phyloP scores from a whole-genome alignment of 2,888 invertebrate species.

The Metellina segmentata region DNA sequence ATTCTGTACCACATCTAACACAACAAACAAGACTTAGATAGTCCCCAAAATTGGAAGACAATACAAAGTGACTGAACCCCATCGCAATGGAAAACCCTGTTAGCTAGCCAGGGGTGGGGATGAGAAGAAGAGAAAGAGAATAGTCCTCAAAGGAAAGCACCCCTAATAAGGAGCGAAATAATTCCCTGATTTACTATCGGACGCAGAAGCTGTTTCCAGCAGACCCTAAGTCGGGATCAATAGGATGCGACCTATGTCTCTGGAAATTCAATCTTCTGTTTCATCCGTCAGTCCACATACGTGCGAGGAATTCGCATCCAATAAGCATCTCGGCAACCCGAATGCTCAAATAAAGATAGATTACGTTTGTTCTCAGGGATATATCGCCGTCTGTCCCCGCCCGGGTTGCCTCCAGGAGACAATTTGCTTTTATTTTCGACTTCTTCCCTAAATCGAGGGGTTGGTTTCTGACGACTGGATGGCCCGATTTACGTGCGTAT shows the following conservation, averaged over 20 bases:
- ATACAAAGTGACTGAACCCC: too few relatives aligned
- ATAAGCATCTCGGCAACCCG: slow-evolving; percentile 50
- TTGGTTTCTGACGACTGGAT: background rate
- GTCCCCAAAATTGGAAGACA: too few relatives aligned
- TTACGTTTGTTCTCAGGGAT: slow-evolving; percentile 37
- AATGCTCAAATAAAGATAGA: slow-evolving; percentile 59
- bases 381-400: background rate
- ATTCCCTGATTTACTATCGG: slow-evolving; percentile 41
- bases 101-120: background rate
- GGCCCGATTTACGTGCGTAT: too few relatives aligned
- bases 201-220: slow-evolving; percentile 4
- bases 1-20: too few relatives aligned
- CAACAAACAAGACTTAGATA: too few relatives aligned
- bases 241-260: slow-evolving; percentile 49
- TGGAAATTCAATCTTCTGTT: slow-evolving; percentile 54
- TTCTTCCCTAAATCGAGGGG: background rate
- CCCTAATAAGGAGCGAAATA: slow-evolving; percentile 45
- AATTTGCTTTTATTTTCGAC: slow-evolving; percentile 27
- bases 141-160: slow-evolving; percentile 9
- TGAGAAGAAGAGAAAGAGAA: background rate
- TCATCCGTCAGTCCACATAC: slow-evolving; percentile 27
- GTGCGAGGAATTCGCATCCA: slow-evolving; percentile 64
- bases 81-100: too few relatives aligned
- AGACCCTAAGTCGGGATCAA: slow-evolving; percentile 45
- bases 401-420: background rate